Evolutionary conservation across 92 coral and sea anemone species (phyloP).

Genomic region (Parazoanthus atlanticus): DNA sequence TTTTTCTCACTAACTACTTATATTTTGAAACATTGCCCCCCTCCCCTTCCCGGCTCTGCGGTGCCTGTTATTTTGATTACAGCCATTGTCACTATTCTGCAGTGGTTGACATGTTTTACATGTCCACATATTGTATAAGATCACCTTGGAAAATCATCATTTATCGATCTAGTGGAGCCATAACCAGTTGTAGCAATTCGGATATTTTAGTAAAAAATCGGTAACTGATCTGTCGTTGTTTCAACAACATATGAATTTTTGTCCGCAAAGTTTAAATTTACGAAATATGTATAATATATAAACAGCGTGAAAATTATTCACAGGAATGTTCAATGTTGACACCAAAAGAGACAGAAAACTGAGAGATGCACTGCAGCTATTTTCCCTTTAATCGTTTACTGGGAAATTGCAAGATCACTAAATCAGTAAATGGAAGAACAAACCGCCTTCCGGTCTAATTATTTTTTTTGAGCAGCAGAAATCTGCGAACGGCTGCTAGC

Average conservation of each 20-base stretch:
- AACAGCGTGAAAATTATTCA: background rate
- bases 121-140: too few relatives aligned
- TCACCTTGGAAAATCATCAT: background rate
- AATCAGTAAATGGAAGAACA: background rate
- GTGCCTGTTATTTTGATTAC: too few relatives aligned
- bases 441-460: conserved; percentile 4
- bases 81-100: background rate
- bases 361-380: background rate
- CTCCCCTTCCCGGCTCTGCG: too few relatives aligned
- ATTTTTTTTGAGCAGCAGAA: background rate
- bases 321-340: background rate
- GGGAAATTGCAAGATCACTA: background rate
- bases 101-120: background rate
- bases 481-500: background rate
- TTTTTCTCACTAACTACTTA: too few relatives aligned
- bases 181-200: background rate
- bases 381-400: background rate
- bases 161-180: background rate
- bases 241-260: background rate
- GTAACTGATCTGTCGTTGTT: background rate
- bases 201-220: background rate
- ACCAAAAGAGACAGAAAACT: background rate
- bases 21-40: too few relatives aligned
- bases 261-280: too few relatives aligned
- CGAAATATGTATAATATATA: too few relatives aligned